A percentile compares a stretch with the other conserved stretches of the same genome.
Conservation (phyloP, 1,140 invertebrate genomes). For the Leptoteleia sp. region DNA sequence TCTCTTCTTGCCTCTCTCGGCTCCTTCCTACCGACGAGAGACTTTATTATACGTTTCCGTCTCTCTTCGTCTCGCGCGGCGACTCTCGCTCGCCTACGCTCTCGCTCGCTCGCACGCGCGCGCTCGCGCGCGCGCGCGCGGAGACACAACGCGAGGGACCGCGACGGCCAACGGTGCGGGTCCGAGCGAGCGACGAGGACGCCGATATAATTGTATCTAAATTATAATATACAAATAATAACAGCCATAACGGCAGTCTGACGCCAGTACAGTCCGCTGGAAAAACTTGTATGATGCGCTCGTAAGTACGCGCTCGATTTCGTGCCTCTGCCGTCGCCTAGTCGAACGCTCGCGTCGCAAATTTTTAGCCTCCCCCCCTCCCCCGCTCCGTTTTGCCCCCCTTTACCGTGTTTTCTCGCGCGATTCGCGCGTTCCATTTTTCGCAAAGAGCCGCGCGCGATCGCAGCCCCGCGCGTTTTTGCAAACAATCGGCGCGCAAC, state of each 20-base stretch:
- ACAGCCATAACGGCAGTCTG: constrained; percentile 79
- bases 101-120: no score
- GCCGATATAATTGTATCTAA: constrained; percentile 81
- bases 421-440: no score
- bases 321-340: background rate
- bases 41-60: constrained; percentile 79
- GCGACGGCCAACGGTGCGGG: constrained; percentile 35
- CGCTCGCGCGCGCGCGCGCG: constrained; percentile 30
- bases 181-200: constrained; percentile 71
- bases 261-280: constrained; percentile 79
- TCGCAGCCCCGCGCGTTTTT: no score
- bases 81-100: constrained; percentile 28
- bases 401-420: constrained; percentile 1
- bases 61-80: constrained; percentile 54
- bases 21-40: constrained; percentile 64
- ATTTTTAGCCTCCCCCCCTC: background rate
- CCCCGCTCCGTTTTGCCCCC: background rate
- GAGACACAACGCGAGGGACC: constrained; percentile 49
- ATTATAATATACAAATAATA: constrained; percentile 83
- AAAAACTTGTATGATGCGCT: constrained; percentile 68
- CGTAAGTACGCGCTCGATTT: constrained; percentile 16
- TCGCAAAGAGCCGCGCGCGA: no score
- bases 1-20: constrained; percentile 61
- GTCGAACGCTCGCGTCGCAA: background rate
- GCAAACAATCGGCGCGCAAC: constrained; percentile 12